Percentiles rank a stretch among this genome's conserved stretches.
phyloP scores from a whole-genome alignment of 2,797 vertebrate species.

The Gorsachius magnificus region DNA sequence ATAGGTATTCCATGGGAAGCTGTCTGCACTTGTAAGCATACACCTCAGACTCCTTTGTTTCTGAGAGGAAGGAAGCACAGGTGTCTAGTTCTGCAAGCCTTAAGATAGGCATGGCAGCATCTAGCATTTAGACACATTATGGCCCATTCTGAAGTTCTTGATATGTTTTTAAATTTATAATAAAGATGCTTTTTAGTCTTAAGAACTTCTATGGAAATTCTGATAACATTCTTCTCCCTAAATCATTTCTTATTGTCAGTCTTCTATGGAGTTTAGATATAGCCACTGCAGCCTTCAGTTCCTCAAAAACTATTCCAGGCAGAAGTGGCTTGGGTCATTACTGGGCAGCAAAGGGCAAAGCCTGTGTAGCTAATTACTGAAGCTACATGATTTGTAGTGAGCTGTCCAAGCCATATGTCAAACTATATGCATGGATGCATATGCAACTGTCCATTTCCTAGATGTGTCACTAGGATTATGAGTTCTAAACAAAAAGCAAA shows the following conservation, averaged over 20 bases:
- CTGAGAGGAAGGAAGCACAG: neutral
- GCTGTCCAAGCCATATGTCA: neutral
- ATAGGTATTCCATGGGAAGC: neutral
- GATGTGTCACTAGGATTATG: neutral
- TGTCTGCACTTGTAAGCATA: neutral
- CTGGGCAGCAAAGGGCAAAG: neutral
- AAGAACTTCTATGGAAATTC: neutral
- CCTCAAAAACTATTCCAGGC: neutral
- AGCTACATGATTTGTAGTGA: neutral
- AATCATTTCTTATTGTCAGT: neutral
- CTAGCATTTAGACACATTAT: neutral
- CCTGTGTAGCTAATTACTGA: neutral
- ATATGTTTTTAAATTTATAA: neutral
- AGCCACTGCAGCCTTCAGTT: neutral
- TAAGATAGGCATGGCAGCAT: neutral
- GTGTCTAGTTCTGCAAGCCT: neutral
- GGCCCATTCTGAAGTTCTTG: neutral
- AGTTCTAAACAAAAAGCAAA: neutral
- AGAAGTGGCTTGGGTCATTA: neutral
- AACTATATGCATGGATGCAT: neutral
- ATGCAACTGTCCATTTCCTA: neutral
- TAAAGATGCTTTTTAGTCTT: neutral
- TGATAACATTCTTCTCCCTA: neutral
- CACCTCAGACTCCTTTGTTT: neutral
- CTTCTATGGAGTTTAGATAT: neutral